Evolutionary conservation across 2,113 vertebrate genomes (phyloP), one percentile per base, ranked within the genome.

Genomic region (Cervus canadensis): DNA sequence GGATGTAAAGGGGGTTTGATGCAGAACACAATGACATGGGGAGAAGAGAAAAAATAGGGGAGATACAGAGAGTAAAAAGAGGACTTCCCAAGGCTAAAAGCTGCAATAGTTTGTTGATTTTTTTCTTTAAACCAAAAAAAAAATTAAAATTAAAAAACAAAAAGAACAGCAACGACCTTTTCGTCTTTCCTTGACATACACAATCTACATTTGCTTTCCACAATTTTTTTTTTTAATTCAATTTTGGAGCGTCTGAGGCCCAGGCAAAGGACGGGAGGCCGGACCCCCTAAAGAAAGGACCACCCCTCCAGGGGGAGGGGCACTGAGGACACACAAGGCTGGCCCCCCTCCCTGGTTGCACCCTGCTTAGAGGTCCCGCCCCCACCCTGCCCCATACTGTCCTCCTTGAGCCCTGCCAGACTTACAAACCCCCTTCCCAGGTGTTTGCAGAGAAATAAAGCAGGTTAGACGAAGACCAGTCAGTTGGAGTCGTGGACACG

Each of bases 11-110:
- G 99, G 99, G 99, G 98, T 99, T 99, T 99, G 99, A 99, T 99
- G 99, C 99, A 99, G 99, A 99, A 99, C 99, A 99, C 99, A 99
- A 99, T 99, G 99, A 99, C 99, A 99, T 99, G 99, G 99, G 99
- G 99, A 99, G 99, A 99, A 99, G 99, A 99, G 99, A 99, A 99
- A 99, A 99, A 99, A 99, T 99, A 99, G 99, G 99, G 99, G 99
- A 99, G 99, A 99, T 99, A 99, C 99, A 99, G 99, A 99, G 99
- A 99, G 99, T 99, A 99, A 99, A 99, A 99, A 99, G 98, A 98
- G 99, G 99, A 99, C 99, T 99, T 99, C 99, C 99, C 99, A 99
- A 99, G 99, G 99, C 99, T 99, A 99, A 99, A 99, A 99, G 99
- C 99, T 99, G 99, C 99, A 99, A 99, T 99, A 96, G 98, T 99